phyloP scores from a whole-genome alignment of 23 tunicate genomes.

The Trididemnum clinides region DNA sequence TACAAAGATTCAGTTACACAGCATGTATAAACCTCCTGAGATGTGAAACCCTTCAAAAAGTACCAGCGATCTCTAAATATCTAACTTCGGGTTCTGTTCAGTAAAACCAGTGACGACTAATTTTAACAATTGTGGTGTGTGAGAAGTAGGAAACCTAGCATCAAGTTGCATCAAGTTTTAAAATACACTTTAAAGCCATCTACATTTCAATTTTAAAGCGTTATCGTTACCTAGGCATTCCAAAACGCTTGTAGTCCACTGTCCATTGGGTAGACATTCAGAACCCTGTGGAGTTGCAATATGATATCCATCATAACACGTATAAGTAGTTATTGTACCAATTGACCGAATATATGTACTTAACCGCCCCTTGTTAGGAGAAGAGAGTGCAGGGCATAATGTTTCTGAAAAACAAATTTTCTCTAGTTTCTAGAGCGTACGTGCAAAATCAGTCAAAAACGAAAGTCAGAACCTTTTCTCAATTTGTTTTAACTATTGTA shows the following conservation, averaged over 20 bases:
- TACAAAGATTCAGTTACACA: no score
- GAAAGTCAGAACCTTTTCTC: no score
- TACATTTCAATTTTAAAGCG: neutral
- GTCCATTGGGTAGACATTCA: neutral
- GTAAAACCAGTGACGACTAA: no score
- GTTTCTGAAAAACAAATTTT: conserved; percentile 3
- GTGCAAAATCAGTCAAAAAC: no score
- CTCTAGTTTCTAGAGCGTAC: no score
- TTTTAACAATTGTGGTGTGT: no score
- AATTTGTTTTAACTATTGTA: no score
- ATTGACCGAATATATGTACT: neutral
- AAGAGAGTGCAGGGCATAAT: conserved; percentile 9
- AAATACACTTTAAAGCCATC: neutral
- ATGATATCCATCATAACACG: neutral
- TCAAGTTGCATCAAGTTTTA: neutral
- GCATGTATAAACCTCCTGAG: no score
- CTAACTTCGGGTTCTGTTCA: no score
- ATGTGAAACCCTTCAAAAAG: no score
- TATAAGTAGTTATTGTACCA: neutral
- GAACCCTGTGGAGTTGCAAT: neutral
- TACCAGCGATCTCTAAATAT: no score
- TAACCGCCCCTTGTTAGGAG: neutral
- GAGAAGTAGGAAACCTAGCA: no score
- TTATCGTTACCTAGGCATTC: conserved; percentile 3
- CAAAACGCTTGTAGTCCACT: conserved; percentile 1